Base-by-base conservation (phyloP, 2,113 vertebrate genomes). In the Cariama cristata region DNA sequence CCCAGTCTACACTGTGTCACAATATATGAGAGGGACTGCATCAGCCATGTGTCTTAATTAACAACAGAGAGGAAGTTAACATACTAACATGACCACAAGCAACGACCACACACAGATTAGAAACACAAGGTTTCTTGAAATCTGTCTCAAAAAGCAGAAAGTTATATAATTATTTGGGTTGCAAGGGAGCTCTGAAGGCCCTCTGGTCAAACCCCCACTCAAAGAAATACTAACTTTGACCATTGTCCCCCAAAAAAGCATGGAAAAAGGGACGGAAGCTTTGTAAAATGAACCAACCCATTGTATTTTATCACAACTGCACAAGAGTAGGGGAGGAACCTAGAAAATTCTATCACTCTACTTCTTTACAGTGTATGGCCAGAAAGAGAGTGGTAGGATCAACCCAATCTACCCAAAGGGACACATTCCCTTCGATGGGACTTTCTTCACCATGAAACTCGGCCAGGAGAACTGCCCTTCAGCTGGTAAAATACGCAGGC, bases 391-490 rank as follows among this genome's bases (percentile, higher is more conserved):
- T 30, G 59, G 6, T 76, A 14, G 7, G 38, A 17, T 77, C 33
- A 88, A 64, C 32, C 21, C n/a, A 63, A 44, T 4, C 20, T 50
- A 55, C 44, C 28, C 32, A 72, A 89, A 77, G 33, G 17, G 10
- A 6, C 28, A 55, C 3, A 4, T 0, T 45, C 8, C 12, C n/a
- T 44, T n/a, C 7, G 5, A 4, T 20, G 17, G 28, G 22, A 55
- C 40, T 66, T 80, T 60, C 11, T 47, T 35, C 12, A 8, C 20
- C n/a, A 8, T 59, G 80, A 60, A 52, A 75, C 14, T 53, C 24
- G 7, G 4, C 5, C 14, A 38, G 33, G 17, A 38, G 33, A 45
- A 8, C 11, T 47, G 6, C 4, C 17, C 45, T 44, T 71, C 52
- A 66, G 21, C 42, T 58, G 71, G 32, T 12, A 72, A 62, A 32